Percentiles rank a stretch among this genome's conserved stretches.
Conservation (phyloP, 1,140 invertebrate genomes). For the Sinella curviseta region DNA sequence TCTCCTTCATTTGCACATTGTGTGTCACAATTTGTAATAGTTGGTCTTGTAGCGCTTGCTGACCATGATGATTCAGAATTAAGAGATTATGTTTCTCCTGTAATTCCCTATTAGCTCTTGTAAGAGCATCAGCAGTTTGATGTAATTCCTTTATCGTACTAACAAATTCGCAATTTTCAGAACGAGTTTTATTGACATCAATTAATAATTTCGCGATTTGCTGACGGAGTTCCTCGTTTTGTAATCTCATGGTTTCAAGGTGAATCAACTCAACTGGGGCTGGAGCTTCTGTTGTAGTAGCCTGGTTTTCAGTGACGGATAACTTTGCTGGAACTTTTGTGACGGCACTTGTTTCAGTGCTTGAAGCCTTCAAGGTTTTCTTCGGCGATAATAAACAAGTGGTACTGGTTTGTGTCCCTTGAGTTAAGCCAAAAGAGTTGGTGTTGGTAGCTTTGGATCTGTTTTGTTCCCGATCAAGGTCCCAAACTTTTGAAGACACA, state of each 20-base stretch:
- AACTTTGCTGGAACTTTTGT: not conserved
- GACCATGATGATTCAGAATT: not conserved
- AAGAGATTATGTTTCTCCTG: not conserved
- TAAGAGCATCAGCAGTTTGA: not conserved
- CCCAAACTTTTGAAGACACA: not conserved
- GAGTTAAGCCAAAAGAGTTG: not conserved
- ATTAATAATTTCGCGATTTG: not conserved
- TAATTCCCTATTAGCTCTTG: not conserved
- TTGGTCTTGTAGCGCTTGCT: not conserved
- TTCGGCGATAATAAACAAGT: not conserved
- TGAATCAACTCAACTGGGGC: not conserved
- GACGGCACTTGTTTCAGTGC: too few species aligned
- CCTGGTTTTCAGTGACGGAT: not conserved
- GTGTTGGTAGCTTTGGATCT: not conserved
- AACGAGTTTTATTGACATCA: not conserved
- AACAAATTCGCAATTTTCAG: not conserved
- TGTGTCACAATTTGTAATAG: not conserved
- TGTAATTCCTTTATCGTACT: not conserved
- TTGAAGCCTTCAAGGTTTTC: not conserved
- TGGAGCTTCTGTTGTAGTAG: not conserved
- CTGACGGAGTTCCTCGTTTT: slow-evolving; percentile 2
- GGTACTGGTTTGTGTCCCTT: not conserved
- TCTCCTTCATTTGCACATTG: slow-evolving; percentile 1
- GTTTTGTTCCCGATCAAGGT: not conserved
- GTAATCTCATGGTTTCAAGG: not conserved